Conservation (phyloP, 1,140 invertebrate genomes). For the Aphelenchoides besseyi region DNA sequence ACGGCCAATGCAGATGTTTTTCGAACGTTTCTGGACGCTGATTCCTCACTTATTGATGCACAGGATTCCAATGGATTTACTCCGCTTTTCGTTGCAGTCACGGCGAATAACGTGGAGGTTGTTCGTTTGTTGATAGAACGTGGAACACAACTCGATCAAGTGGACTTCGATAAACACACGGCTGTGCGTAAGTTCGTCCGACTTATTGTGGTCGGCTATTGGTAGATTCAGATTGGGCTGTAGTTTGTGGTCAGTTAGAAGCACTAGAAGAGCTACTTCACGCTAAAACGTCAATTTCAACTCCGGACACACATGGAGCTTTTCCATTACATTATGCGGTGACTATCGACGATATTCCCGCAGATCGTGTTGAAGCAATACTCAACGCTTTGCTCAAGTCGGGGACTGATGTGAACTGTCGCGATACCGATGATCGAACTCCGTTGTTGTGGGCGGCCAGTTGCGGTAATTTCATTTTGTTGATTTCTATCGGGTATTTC, state of each 20-base stretch:
- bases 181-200: too few relatives aligned
- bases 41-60: slow-evolving; percentile 53
- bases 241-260: slow-evolving; percentile 65
- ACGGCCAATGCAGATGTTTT: slow-evolving; percentile 64
- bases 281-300: neutral
- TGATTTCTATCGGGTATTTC: neutral
- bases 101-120: slow-evolving; percentile 63
- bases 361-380: slow-evolving; percentile 71
- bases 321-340: slow-evolving; percentile 93
- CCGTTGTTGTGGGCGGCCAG: slow-evolving; percentile 94
- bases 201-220: too few relatives aligned
- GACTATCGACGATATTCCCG: slow-evolving; percentile 75
- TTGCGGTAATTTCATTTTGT: slow-evolving; percentile 69
- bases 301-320: slow-evolving; percentile 69
- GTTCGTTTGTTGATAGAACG: slow-evolving; percentile 62
- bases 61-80: slow-evolving; percentile 57
- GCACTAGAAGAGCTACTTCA: slow-evolving; percentile 11
- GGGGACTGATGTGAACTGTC: slow-evolving; percentile 74
- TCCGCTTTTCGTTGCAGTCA: slow-evolving; percentile 61
- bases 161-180: slow-evolving; percentile 88
- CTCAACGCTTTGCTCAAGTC: slow-evolving; percentile 77
- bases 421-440: slow-evolving; percentile 84
- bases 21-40: slow-evolving; percentile 26
- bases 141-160: slow-evolving; percentile 77
- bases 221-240: too few relatives aligned